These are phyloP conservation scores for Lithodes maja DNA, from an alignment of 2,888 invertebrate species.

Conservation along the genomic window DNA sequence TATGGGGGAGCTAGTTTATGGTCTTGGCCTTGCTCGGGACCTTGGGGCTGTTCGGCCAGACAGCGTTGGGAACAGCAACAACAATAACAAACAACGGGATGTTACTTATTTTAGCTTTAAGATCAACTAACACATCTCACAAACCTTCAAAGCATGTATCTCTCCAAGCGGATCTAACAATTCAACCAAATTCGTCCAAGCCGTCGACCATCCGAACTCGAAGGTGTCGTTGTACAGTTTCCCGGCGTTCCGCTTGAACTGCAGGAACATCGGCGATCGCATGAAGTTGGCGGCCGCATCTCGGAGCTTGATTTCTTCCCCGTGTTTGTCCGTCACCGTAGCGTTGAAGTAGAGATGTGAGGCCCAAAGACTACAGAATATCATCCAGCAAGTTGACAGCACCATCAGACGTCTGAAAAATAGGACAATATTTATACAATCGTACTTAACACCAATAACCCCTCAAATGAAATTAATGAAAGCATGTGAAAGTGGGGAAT, in stretches of 20 bases:
- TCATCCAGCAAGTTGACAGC: slow-evolving; percentile 80
- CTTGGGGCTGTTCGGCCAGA: too few species aligned
- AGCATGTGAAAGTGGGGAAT: too few species aligned
- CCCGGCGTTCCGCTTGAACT: slow-evolving; percentile 79
- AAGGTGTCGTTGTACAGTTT: slow-evolving; percentile 87
- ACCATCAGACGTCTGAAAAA: slow-evolving; percentile 78
- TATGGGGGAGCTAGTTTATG: too few species aligned
- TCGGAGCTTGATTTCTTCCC: slow-evolving; percentile 89
- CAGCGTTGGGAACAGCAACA: too few species aligned
- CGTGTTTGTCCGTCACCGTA: slow-evolving; percentile 85
- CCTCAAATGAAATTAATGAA: too few species aligned
- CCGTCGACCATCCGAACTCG: slow-evolving; percentile 90
- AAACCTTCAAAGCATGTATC: slow-evolving; percentile 88
- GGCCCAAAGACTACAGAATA: slow-evolving; percentile 84
- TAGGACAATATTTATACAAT: not conserved
- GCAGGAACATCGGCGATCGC: slow-evolving; percentile 86
- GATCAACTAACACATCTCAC: slow-evolving; percentile 1
- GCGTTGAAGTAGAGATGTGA: slow-evolving; percentile 92
- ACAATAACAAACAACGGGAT: too few species aligned
- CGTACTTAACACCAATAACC: not conserved
- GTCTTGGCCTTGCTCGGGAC: too few species aligned
- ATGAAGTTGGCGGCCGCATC: slow-evolving; percentile 93
- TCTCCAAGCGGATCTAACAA: slow-evolving; percentile 93
- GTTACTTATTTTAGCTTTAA: too few species aligned
- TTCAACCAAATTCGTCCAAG: slow-evolving; percentile 90